Evolutionary conservation across 2,113 vertebrate species (phyloP).

Genomic region (Guaruba guarouba): DNA sequence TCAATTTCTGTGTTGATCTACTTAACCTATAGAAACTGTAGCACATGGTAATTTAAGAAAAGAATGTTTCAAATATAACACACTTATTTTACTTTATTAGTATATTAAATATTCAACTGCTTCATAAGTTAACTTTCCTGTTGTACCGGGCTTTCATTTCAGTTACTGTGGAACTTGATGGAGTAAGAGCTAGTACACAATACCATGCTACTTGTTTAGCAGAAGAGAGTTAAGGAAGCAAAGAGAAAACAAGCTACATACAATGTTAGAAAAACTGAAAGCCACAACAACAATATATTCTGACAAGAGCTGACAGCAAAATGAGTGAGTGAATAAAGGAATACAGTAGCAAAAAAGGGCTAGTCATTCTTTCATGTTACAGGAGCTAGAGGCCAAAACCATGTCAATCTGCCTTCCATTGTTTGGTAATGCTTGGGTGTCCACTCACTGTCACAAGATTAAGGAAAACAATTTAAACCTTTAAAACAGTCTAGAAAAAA

Average conservation of each 20-base stretch:
- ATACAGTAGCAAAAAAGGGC: neutral
- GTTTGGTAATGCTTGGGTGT: neutral
- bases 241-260: neutral
- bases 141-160: neutral
- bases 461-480: neutral
- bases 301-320: neutral
- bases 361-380: neutral
- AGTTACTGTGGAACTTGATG: neutral
- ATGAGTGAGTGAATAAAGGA: neutral
- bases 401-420: neutral
- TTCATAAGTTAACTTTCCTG: neutral
- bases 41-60: neutral
- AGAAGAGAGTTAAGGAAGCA: neutral
- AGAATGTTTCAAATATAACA: neutral
- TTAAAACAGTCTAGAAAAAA: neutral
- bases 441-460: neutral
- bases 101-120: neutral
- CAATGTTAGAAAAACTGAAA: neutral
- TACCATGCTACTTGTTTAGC: neutral
- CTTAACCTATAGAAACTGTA: neutral
- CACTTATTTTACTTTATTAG: neutral
- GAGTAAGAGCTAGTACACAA: neutral
- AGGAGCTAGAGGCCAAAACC: neutral
- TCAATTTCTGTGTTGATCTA: neutral
- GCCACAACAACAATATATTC: neutral